Evolutionary conservation across 1,140 invertebrate species (phyloP), one percentile per base, ranked within the genome.

Genomic region (Scaptodrosophila lebanonensis): DNA sequence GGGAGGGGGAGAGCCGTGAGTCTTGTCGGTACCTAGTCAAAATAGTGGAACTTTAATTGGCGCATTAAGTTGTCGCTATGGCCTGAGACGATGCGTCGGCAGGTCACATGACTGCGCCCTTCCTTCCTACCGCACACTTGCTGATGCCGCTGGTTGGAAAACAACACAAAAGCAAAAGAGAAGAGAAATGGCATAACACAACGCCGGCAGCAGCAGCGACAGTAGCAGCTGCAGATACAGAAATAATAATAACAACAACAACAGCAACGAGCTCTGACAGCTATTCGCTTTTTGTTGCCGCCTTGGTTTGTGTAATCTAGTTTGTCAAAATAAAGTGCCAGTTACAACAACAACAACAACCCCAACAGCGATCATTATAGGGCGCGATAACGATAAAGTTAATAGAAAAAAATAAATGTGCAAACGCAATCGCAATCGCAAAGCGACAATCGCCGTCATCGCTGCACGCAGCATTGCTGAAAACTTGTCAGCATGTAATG

Each of bases 21-120:
- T 43, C 18, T 51, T 49, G 45, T 30, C 30, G 36, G 8, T 12
- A 29, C 32, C 49, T 66, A 39, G 30, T 17, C 47, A 51, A 29
- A 48, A 58, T 65, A 72, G 72, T 72, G 63, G 67, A 63, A 67
- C 42, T 79, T 77, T 82, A 82, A 82, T 77, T 77, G 75, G 60
- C 64, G 52, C 73, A 77, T 77, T 79, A 77, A 77, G 36, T 66
- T 66, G 68, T 73, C 68, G 5, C 5, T n/a, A n/a, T n/a, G n/a
- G n/a, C n/a, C n/a, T n/a, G n/a, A n/a, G n/a, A n/a, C n/a, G n/a
- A n/a, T n/a, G n/a, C n/a, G n/a, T n/a, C n/a, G n/a, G n/a, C n/a
- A n/a, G n/a, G n/a, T n/a, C n/a, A n/a, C n/a, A n/a, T n/a, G n/a
- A n/a, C n/a, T n/a, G n/a, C n/a, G n/a, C n/a, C n/a, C n/a, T n/a